Evolutionary conservation across 2,797 vertebrate genomes (phyloP).

Genomic region (Phrynocephalus forsythii): DNA sequence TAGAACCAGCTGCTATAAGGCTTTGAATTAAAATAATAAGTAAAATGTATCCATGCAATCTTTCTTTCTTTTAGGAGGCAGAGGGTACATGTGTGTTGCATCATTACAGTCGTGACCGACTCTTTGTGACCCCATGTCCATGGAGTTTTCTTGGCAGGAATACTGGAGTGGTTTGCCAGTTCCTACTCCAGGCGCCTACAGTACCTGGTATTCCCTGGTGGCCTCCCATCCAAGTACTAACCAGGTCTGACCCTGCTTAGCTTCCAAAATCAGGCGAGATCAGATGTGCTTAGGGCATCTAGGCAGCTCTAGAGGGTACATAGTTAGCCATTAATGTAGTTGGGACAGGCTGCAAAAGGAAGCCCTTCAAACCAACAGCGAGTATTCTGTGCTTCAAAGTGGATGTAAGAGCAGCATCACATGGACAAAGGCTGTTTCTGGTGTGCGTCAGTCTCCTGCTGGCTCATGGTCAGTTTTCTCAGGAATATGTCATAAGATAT

Average conservation of each 20-base stretch:
- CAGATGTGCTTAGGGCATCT: too few relatives aligned
- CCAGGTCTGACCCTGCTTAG: too few relatives aligned
- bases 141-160: too few relatives aligned
- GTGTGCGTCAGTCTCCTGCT: conserved; percentile 18
- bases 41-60: not conserved
- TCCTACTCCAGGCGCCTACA: too few relatives aligned
- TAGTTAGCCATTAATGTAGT: not conserved
- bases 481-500: conserved; percentile 41
- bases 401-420: not conserved
- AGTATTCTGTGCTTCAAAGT: conserved; percentile 25
- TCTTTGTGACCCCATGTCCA: too few relatives aligned
- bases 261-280: too few relatives aligned
- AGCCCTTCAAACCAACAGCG: not conserved
- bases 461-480: conserved; percentile 21
- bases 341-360: not conserved
- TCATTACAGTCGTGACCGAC: too few relatives aligned
- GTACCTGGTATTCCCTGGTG: too few relatives aligned
- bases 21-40: conserved; percentile 20
- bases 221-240: too few relatives aligned
- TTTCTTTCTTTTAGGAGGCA: not conserved
- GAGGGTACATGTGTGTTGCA: not conserved
- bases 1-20: not conserved
- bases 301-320: not conserved
- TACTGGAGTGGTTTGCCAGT: too few relatives aligned
- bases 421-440: conserved; percentile 13